A percentile compares a stretch with the other conserved stretches of the same genome.
Evolutionary conservation across 2,888 invertebrate species (phyloP).

Genomic region (Sturmia bella): DNA sequence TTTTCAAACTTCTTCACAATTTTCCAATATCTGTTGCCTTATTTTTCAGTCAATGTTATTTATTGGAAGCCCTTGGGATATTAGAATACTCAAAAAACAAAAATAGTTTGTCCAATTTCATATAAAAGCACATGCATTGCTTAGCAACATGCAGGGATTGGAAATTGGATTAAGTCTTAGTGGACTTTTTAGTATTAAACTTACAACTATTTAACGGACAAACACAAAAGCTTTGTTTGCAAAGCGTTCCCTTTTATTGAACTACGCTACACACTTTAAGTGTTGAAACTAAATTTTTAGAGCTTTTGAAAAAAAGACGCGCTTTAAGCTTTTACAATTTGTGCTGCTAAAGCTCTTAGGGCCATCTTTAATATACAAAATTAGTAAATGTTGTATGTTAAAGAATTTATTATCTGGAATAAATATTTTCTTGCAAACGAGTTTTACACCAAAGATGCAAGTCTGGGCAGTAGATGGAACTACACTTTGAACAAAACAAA

Average conservation of each 20-base stretch:
- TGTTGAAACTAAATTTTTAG: not conserved
- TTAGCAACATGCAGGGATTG: conserved; percentile 12
- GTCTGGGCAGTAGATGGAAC: conserved; percentile 82
- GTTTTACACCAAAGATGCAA: conserved; percentile 78
- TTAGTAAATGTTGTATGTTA: conserved; percentile 72
- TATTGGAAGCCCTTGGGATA: conserved; percentile 36
- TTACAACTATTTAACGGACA: conserved; percentile 32
- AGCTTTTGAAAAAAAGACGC: conserved; percentile 18
- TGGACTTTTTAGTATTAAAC: not conserved
- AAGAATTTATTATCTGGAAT: conserved; percentile 65
- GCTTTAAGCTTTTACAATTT: conserved; percentile 49
- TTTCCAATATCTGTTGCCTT: not conserved
- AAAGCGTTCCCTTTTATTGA: conserved; percentile 41
- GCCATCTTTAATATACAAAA: conserved; percentile 74
- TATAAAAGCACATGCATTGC: conserved; percentile 34
- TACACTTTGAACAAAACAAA: conserved; percentile 72
- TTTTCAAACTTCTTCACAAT: too few species aligned
- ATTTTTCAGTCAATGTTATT: not conserved
- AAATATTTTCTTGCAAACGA: conserved; percentile 60
- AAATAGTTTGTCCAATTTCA: conserved; percentile 16
- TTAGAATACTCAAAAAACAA: conserved; percentile 56
- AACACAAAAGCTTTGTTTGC: conserved; percentile 61
- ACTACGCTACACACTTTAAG: conserved; percentile 38
- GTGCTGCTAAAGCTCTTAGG: conserved; percentile 39
- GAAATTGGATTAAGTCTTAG: not conserved